Conservation (phyloP, 1,140 invertebrate genomes). For the Spodoptera frugiperda region DNA sequence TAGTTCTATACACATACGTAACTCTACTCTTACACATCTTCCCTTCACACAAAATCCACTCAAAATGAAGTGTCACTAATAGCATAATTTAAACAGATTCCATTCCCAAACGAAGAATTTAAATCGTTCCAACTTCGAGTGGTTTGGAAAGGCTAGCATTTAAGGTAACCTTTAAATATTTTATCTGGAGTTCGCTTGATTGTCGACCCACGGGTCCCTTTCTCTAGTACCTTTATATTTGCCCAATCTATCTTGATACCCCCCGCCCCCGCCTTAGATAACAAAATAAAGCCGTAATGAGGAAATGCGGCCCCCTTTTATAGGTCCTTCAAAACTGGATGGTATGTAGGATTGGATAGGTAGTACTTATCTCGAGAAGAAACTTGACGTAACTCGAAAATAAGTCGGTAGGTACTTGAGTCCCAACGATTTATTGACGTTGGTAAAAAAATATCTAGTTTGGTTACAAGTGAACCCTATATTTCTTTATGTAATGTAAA, state of each 20-base stretch:
- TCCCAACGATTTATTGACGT: constrained; percentile 57
- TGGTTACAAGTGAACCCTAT: constrained; percentile 49
- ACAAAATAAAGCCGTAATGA: constrained; percentile 58
- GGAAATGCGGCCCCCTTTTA: constrained; percentile 57
- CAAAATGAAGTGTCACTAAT: constrained; percentile 38
- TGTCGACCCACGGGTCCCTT: constrained; percentile 72
- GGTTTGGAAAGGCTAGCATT: constrained; percentile 60
- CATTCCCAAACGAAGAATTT: constrained; percentile 63
- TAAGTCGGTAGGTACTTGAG: constrained; percentile 57
- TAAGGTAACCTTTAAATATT: constrained; percentile 82
- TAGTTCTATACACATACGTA: background rate
- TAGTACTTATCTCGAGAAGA: constrained; percentile 71
- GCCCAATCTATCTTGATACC: constrained; percentile 69
- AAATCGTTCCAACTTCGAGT: constrained; percentile 67
- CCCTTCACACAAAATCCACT: background rate
- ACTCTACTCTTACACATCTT: background rate
- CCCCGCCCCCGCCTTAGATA: constrained; percentile 59
- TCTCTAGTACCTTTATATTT: constrained; percentile 68
- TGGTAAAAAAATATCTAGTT: constrained; percentile 49
- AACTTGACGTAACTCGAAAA: constrained; percentile 65
- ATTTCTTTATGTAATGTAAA: constrained; percentile 42
- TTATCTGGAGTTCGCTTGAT: constrained; percentile 79
- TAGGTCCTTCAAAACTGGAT: constrained; percentile 65
- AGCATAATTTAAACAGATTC: constrained; percentile 46
- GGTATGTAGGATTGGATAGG: constrained; percentile 63